phyloP scores from a whole-genome alignment of 2,888 invertebrate genomes.

The Oscheius sp. region DNA sequence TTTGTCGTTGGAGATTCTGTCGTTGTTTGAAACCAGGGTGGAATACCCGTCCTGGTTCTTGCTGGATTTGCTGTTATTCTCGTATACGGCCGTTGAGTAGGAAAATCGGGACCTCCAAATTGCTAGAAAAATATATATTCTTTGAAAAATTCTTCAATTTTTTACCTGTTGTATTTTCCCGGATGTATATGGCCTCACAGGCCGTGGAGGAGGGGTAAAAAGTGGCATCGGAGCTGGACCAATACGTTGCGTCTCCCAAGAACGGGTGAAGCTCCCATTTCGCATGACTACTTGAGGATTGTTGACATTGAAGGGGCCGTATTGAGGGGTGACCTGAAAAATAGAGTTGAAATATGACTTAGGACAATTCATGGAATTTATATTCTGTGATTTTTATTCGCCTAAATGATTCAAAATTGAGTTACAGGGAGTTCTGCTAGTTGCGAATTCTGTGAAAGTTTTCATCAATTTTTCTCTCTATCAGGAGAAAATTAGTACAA shows the following conservation, averaged over 20 bases:
- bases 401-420: too few relatives aligned
- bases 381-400: too few relatives aligned
- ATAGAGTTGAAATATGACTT: too few relatives aligned
- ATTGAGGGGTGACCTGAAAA: conserved; percentile 59
- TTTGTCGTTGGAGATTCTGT: neutral
- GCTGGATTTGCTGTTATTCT: conserved; percentile 33
- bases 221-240: conserved; percentile 54
- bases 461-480: too few relatives aligned
- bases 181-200: conserved; percentile 30
- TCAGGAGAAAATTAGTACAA: too few relatives aligned
- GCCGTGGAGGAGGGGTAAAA: conserved; percentile 61
- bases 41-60: conserved; percentile 41
- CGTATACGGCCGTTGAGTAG: conserved; percentile 4
- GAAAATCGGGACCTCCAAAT: conserved; percentile 55
- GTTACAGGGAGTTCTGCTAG: too few relatives aligned
- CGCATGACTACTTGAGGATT: conserved; percentile 56
- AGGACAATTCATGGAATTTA: too few relatives aligned
- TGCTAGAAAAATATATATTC: conserved; percentile 33
- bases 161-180: conserved; percentile 40
- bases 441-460: too few relatives aligned
- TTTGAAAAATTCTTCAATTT: neutral
- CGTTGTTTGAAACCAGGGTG: conserved; percentile 40
- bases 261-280: conserved; percentile 44
- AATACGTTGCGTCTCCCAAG: conserved; percentile 45
- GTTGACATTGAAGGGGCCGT: conserved; percentile 67